A percentile compares a stretch with the other conserved stretches of the same genome.
phyloP scores from a whole-genome alignment of 2,113 vertebrate species.

The Fregata magnificens region DNA sequence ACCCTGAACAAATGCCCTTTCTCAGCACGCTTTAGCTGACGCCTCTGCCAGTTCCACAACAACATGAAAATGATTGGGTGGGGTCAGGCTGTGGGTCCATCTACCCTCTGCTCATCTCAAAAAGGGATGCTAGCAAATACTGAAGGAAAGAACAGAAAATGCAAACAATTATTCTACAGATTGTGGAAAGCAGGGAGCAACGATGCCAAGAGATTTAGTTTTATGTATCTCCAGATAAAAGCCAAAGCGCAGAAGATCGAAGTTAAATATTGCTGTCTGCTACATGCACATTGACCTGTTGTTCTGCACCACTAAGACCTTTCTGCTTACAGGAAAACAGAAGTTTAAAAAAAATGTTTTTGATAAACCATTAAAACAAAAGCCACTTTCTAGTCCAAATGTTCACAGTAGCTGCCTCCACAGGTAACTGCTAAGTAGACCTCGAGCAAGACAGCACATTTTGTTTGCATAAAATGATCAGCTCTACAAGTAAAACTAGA shows the following conservation, averaged over 20 bases:
- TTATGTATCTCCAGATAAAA: not conserved
- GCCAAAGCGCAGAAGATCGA: not conserved
- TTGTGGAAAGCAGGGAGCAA: not conserved
- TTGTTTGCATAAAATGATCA: constrained; percentile 1
- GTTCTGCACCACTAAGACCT: not conserved
- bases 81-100: not conserved
- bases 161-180: not conserved
- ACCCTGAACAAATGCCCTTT: not conserved
- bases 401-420: not conserved
- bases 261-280: not conserved
- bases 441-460: not conserved
- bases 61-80: rapidly evolving
- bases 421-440: constrained; percentile 53
- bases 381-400: not conserved
- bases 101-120: not conserved
- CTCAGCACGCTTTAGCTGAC: not conserved
- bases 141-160: not conserved
- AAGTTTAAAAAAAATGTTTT: not conserved
- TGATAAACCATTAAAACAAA: constrained; percentile 47
- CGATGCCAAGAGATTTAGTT: not conserved
- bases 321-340: constrained; percentile 13
- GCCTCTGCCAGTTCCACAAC: not conserved
- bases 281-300: not conserved
- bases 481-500: not conserved
- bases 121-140: not conserved